Evolutionary conservation across 2,888 invertebrate species (phyloP).

Genomic region (Ceramica pisi): DNA sequence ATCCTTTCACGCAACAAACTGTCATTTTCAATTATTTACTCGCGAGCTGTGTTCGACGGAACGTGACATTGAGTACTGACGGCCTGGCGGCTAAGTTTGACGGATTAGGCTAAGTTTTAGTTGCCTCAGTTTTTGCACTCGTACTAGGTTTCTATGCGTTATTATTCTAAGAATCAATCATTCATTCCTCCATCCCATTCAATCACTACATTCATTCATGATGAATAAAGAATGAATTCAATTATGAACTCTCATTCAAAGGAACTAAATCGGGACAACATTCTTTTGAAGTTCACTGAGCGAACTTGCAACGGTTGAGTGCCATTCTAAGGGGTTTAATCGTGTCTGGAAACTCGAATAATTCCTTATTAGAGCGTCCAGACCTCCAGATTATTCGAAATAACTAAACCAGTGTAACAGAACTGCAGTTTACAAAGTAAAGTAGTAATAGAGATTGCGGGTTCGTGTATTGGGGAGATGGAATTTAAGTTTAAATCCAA

Average conservation of each 20-base stretch:
- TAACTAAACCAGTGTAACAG: slow-evolving; percentile 19
- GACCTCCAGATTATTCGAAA: slow-evolving; percentile 29
- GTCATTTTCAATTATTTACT: too few species aligned
- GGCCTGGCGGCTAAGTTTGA: too few species aligned
- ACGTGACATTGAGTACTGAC: too few species aligned
- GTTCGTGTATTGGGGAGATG: slow-evolving; percentile 21
- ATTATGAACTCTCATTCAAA: slow-evolving; percentile 45
- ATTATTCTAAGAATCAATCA: too few species aligned
- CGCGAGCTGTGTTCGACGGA: too few species aligned
- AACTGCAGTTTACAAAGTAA: slow-evolving; percentile 32
- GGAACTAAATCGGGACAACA: slow-evolving; percentile 42
- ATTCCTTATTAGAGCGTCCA: slow-evolving; percentile 18
- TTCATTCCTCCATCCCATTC: slow-evolving; percentile 39
- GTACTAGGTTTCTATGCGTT: too few species aligned
- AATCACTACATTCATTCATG: slow-evolving; percentile 41
- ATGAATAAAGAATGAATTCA: slow-evolving; percentile 49
- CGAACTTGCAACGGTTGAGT: slow-evolving; percentile 32
- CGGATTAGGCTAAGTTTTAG: too few species aligned
- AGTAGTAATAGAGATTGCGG: slow-evolving; percentile 34
- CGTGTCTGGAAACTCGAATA: slow-evolving; percentile 25
- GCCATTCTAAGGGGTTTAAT: slow-evolving; percentile 37
- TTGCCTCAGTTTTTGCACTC: too few species aligned
- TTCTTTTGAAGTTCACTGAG: slow-evolving; percentile 45
- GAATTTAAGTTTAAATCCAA: slow-evolving; percentile 46
- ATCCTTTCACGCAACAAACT: too few species aligned